These are phyloP conservation scores for Ciona savignyi DNA, from an alignment of 23 tunicate genomes.

Conservation along the genomic window DNA sequence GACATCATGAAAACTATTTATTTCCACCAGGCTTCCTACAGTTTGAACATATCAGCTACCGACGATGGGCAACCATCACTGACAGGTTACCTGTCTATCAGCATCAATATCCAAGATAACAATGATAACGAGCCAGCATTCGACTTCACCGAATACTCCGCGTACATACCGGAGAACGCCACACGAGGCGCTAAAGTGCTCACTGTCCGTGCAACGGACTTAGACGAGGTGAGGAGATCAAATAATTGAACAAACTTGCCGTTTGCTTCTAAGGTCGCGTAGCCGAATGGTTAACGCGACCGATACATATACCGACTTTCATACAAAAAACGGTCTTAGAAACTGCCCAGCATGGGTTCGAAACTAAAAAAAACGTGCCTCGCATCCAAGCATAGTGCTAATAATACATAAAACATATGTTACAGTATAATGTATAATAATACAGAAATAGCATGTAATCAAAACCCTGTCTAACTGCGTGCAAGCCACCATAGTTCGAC, in stretches of 20 bases:
- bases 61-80: constrained; percentile 65
- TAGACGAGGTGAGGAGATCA: constrained; percentile 39
- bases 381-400: no score
- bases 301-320: no score
- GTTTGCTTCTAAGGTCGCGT: background rate
- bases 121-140: constrained; percentile 86
- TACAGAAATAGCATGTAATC: no score
- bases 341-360: no score
- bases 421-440: no score
- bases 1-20: no score
- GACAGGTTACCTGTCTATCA: constrained; percentile 51
- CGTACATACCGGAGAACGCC: constrained; percentile 49
- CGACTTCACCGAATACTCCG: constrained; percentile 46
- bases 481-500: no score
- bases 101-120: constrained; percentile 56
- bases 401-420: no score
- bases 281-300: no score
- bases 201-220: constrained; percentile 61
- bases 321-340: no score
- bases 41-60: constrained; percentile 65
- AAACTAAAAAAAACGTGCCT: no score
- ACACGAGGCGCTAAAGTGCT: constrained; percentile 31
- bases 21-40: constrained; percentile 63
- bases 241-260: background rate
- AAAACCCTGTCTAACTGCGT: no score